phyloP scores from a whole-genome alignment of 1,140 invertebrate genomes.

The Megalopta genalis region DNA sequence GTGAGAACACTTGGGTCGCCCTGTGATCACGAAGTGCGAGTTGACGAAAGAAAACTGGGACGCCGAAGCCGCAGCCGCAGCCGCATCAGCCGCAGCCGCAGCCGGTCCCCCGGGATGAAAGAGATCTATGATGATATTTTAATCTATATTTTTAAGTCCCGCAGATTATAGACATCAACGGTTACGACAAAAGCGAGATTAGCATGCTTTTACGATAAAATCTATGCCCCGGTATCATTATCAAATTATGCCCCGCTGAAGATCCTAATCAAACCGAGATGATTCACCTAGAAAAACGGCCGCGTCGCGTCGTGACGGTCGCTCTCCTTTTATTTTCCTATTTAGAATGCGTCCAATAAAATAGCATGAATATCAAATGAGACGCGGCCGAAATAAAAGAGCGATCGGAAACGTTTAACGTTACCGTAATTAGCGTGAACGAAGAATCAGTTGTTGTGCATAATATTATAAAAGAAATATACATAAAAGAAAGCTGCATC shows the following conservation, averaged over 20 bases:
- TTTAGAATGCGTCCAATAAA: constrained; percentile 16
- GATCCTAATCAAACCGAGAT: constrained; percentile 75
- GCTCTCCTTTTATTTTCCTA: constrained; percentile 43
- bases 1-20: background rate
- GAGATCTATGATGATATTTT: constrained; percentile 71
- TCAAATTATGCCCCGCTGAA: constrained; percentile 76
- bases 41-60: constrained; percentile 55
- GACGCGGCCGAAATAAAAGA: background rate
- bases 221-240: constrained; percentile 75
- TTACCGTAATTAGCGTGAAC: constrained; percentile 15
- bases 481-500: background rate
- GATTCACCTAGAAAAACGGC: constrained; percentile 70
- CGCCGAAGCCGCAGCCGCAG: background rate
- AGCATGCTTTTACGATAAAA: constrained; percentile 78
- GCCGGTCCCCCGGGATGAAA: constrained; percentile 43
- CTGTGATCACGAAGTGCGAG: constrained; percentile 47
- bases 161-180: constrained; percentile 77
- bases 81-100: background rate
- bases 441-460: background rate
- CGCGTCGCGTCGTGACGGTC: constrained; percentile 49
- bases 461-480: background rate
- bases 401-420: background rate
- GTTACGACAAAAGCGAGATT: constrained; percentile 75
- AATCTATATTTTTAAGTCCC: constrained; percentile 74
- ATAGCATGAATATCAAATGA: constrained; percentile 26